These are phyloP conservation scores for Hypothenemus hampei DNA, from an alignment of 1,140 invertebrate species.

Conservation along the genomic window DNA sequence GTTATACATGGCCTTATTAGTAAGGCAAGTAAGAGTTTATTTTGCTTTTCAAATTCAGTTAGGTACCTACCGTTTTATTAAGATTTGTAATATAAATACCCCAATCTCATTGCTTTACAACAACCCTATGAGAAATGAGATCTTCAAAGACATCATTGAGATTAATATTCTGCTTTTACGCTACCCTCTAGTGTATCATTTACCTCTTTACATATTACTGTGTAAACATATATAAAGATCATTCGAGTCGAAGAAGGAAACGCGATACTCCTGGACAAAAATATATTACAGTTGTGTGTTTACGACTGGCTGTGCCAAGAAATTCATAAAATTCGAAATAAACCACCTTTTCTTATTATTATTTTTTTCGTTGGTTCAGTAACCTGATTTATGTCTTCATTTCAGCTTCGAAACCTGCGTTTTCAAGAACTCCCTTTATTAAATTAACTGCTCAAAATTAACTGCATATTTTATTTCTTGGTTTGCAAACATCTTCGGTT, in stretches of 20 bases:
- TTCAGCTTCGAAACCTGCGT: not conserved
- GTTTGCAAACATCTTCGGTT: too few relatives aligned
- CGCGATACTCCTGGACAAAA: conserved; percentile 12
- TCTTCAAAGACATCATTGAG: conserved; percentile 5
- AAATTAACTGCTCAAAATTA: too few relatives aligned
- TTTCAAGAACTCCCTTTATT: too few relatives aligned
- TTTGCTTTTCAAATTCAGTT: not conserved
- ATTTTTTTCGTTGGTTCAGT: conserved; percentile 13
- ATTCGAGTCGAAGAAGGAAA: conserved; percentile 1
- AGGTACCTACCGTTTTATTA: not conserved
- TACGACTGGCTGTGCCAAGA: conserved; percentile 5
- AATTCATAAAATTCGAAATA: conserved; percentile 15
- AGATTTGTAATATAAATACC: not conserved
- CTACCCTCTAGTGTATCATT: conserved; percentile 7
- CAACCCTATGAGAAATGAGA: conserved; percentile 1
- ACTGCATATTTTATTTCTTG: too few relatives aligned
- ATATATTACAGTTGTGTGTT: conserved; percentile 11
- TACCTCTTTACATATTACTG: conserved; percentile 13
- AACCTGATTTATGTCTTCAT: conserved; percentile 11
- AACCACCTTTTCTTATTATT: too few relatives aligned
- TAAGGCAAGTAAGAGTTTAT: conserved; percentile 1
- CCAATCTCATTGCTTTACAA: conserved; percentile 6
- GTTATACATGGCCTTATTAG: conserved; percentile 15
- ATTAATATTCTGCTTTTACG: conserved; percentile 12
- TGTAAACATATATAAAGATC: conserved; percentile 13